Conservation (phyloP, 2,888 invertebrate genomes). For the Dermolepida albohirtum region DNA sequence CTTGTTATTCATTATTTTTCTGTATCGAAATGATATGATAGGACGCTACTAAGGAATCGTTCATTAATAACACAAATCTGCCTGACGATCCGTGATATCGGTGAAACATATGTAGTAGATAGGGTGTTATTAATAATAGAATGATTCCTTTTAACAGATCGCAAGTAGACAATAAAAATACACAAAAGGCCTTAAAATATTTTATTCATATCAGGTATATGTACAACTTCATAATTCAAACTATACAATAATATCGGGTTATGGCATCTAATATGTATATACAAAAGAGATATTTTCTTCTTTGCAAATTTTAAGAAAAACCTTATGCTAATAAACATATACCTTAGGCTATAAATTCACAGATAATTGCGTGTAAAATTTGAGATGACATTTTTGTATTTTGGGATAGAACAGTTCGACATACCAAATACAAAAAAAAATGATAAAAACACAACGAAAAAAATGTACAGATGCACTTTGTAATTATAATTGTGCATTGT, state of each 20-base stretch:
- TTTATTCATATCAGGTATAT: slow-evolving; percentile 46
- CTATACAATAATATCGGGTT: slow-evolving; percentile 53
- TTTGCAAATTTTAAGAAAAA: slow-evolving; percentile 36
- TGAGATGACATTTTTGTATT: slow-evolving; percentile 31
- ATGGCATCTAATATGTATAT: slow-evolving; percentile 53
- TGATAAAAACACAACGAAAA: slow-evolving; percentile 7
- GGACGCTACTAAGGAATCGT: too few species aligned
- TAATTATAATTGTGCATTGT: slow-evolving; percentile 27
- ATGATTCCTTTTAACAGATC: too few species aligned
- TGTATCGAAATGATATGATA: too few species aligned
- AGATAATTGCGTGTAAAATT: slow-evolving; percentile 38
- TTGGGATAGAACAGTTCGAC: neutral
- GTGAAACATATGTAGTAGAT: too few species aligned
- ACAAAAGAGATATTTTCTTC: slow-evolving; percentile 43
- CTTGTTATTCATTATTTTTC: too few species aligned
- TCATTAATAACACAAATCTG: too few species aligned
- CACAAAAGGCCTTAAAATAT: slow-evolving; percentile 38
- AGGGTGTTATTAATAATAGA: too few species aligned
- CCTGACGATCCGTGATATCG: too few species aligned
- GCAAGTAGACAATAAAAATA: neutral
- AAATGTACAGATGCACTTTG: slow-evolving; percentile 14
- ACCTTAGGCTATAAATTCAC: slow-evolving; percentile 40
- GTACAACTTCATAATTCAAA: slow-evolving; percentile 49
- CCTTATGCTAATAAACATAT: slow-evolving; percentile 33
- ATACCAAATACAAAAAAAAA: slow-evolving; percentile 17